Evolutionary conservation across 2,113 vertebrate species (phyloP).

Genomic region (Erythrocebus patas): DNA sequence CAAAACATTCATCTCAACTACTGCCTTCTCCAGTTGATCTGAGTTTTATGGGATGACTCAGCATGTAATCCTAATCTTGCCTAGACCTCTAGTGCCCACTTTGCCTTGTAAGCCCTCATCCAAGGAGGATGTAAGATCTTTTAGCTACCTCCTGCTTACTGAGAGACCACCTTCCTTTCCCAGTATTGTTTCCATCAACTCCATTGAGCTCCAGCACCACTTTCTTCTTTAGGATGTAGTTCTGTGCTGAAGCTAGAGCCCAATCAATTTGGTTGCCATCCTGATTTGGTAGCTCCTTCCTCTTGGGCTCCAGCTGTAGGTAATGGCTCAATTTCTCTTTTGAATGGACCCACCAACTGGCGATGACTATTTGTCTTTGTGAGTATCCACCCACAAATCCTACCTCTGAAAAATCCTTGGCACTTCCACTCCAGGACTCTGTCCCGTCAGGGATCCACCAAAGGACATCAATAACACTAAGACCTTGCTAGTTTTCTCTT

Average conservation of each 20-base stretch:
- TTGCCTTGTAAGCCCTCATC: background rate
- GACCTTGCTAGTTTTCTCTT: background rate
- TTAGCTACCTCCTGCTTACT: background rate
- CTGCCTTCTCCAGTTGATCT: background rate
- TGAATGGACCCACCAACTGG: accelerated
- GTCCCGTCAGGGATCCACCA: background rate
- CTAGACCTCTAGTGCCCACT: background rate
- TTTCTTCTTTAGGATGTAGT: background rate
- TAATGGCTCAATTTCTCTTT: background rate
- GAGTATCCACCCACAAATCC: background rate
- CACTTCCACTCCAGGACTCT: background rate
- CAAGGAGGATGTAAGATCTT: background rate
- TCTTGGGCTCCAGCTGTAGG: background rate
- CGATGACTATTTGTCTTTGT: background rate
- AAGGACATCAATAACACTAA: background rate
- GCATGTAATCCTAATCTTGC: accelerated
- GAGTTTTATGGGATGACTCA: background rate
- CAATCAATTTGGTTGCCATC: background rate
- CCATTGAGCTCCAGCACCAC: background rate
- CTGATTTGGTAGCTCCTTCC: background rate
- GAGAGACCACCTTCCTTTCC: background rate
- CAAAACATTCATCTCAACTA: background rate
- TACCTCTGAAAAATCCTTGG: background rate
- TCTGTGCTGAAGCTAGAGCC: background rate
- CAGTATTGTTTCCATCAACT: background rate